These are phyloP conservation scores for Bovichtus diacanthus DNA, from an alignment of 2,797 vertebrate genomes.

Conservation along the genomic window DNA sequence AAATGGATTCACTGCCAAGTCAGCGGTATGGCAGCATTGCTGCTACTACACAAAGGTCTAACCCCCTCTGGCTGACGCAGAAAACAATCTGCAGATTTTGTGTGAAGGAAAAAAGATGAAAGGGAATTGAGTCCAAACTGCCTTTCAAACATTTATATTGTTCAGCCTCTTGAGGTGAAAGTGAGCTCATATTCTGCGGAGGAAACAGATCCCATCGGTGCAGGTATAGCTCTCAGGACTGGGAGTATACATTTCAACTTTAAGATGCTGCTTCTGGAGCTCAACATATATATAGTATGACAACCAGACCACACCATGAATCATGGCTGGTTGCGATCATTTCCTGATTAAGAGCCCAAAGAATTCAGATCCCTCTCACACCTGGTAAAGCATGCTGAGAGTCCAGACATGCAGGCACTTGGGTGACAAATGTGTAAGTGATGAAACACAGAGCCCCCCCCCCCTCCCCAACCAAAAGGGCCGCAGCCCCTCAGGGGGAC, in stretches of 20 bases:
- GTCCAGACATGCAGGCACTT: conserved; percentile 67
- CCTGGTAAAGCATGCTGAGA: conserved; percentile 76
- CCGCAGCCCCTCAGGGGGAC: conserved; percentile 67
- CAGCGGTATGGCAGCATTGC: conserved; percentile 52
- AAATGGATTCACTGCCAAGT: conserved; percentile 73
- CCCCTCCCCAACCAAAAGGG: conserved; percentile 55
- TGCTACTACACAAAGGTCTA: conserved; percentile 63
- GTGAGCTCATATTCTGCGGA: conserved; percentile 62
- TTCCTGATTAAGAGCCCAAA: conserved; percentile 76
- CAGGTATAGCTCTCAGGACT: conserved; percentile 69
- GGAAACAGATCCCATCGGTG: conserved; percentile 61
- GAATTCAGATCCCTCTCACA: conserved; percentile 72
- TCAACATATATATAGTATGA: conserved; percentile 61
- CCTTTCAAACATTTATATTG: conserved; percentile 78
- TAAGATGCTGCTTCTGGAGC: conserved; percentile 70
- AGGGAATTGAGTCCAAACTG: conserved; percentile 65
- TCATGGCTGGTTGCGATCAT: conserved; percentile 74
- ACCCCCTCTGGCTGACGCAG: conserved; percentile 63
- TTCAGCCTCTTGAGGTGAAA: conserved; percentile 73
- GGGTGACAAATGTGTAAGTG: conserved; percentile 79
- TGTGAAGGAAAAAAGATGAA: conserved; percentile 74
- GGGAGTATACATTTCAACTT: conserved; percentile 65
- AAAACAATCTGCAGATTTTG: conserved; percentile 68
- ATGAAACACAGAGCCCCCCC: conserved; percentile 81
- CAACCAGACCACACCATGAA: conserved; percentile 75